phyloP scores from a whole-genome alignment of 2,888 invertebrate species.

The Aelia acuminata region DNA sequence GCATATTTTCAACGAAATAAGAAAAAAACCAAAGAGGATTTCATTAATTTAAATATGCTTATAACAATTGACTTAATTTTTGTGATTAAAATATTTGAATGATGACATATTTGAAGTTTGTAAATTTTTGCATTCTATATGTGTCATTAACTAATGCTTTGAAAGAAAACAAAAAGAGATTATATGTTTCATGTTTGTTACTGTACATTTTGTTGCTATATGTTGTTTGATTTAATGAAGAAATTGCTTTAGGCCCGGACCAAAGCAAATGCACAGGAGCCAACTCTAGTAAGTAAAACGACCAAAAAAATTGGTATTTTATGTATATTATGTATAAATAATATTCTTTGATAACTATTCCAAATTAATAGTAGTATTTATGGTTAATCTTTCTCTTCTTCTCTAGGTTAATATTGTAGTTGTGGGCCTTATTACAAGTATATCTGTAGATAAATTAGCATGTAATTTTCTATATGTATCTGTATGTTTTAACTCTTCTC shows the following conservation, averaged over 20 bases:
- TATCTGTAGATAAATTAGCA: slow-evolving; percentile 46
- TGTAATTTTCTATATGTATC: slow-evolving; percentile 14
- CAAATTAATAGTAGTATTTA: slow-evolving; percentile 52
- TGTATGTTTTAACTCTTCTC: background rate
- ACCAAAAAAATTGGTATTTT: slow-evolving; percentile 51
- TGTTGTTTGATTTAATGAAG: slow-evolving; percentile 60
- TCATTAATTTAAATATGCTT: slow-evolving; percentile 37
- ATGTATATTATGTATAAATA: slow-evolving; percentile 45
- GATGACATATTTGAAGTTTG: slow-evolving; percentile 56
- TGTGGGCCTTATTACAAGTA: slow-evolving; percentile 45
- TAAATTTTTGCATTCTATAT: slow-evolving; percentile 54
- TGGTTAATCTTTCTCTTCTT: slow-evolving; percentile 37
- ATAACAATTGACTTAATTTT: slow-evolving; percentile 49
- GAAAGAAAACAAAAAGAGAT: slow-evolving; percentile 20
- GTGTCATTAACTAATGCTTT: slow-evolving; percentile 58
- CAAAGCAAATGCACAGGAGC: slow-evolving; percentile 74
- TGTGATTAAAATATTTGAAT: slow-evolving; percentile 40
- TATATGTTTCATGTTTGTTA: slow-evolving; percentile 53
- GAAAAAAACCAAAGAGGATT: slow-evolving; percentile 23
- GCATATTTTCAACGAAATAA: slow-evolving; percentile 28
- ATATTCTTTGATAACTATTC: slow-evolving; percentile 39
- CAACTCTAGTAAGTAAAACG: slow-evolving; percentile 75
- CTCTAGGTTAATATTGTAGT: slow-evolving; percentile 42
- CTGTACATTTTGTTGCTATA: slow-evolving; percentile 53
- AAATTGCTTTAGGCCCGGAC: slow-evolving; percentile 72